These are phyloP conservation scores for Onychorhynchus coronatus DNA, from an alignment of 2,113 vertebrate species.

Conservation along the genomic window DNA sequence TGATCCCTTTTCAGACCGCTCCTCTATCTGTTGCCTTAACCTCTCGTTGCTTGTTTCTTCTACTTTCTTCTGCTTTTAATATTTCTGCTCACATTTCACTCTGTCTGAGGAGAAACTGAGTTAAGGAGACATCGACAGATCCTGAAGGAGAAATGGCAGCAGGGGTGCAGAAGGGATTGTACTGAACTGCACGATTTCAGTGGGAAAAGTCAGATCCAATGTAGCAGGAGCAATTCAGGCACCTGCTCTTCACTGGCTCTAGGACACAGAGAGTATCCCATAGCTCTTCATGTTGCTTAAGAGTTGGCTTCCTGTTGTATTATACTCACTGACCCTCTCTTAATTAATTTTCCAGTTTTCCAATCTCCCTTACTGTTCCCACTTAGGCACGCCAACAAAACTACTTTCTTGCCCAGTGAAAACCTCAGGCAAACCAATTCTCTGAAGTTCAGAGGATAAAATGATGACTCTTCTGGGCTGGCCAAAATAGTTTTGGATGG, in stretches of 20 bases:
- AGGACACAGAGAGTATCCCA: neutral
- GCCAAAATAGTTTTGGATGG: neutral
- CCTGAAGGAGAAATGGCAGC: neutral
- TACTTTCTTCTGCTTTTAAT: neutral
- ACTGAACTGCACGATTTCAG: neutral
- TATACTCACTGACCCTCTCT: neutral
- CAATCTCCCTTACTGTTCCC: neutral
- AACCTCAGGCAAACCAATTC: neutral
- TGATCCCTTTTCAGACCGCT: neutral
- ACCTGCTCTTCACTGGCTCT: neutral
- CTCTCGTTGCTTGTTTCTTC: neutral
- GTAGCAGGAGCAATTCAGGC: neutral
- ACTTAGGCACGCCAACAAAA: neutral
- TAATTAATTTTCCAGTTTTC: neutral
- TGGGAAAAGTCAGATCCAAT: neutral
- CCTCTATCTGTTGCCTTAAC: neutral
- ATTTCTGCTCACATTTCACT: neutral
- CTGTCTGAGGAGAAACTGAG: neutral
- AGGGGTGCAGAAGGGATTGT: neutral
- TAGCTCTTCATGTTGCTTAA: neutral
- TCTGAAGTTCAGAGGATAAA: neutral
- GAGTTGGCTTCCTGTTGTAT: neutral
- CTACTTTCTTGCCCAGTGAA: neutral
- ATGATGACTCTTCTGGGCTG: neutral
- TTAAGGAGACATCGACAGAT: neutral